Evolutionary conservation across 1,140 invertebrate genomes (phyloP).

Genomic region (Aleiodes sp.): DNA sequence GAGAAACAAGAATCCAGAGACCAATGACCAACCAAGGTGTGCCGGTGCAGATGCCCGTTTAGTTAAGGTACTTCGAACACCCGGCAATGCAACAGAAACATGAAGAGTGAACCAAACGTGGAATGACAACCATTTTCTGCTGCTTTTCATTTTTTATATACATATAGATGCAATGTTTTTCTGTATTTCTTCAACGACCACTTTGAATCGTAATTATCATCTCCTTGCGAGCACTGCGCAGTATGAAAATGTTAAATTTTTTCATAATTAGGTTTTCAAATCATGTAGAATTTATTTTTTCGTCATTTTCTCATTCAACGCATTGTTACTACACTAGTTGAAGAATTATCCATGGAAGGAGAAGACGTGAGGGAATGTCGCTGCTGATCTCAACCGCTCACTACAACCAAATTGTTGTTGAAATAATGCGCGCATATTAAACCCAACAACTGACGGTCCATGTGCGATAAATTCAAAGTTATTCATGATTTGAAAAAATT

Average conservation of each 20-base stretch:
- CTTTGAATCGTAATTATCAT: background rate
- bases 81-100: conserved; percentile 62
- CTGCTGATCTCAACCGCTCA: conserved; percentile 41
- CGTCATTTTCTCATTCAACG: background rate
- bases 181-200: conserved; percentile 13
- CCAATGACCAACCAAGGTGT: conserved; percentile 65
- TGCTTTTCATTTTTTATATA: conserved; percentile 24
- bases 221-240: conserved; percentile 38
- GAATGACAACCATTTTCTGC: conserved; percentile 33
- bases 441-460: no score
- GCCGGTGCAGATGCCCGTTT: conserved; percentile 54
- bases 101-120: conserved; percentile 53
- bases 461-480: no score
- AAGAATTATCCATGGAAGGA: background rate
- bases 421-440: no score
- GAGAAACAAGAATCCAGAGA: conserved; percentile 43
- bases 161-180: background rate
- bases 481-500: no score
- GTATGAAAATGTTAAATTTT: background rate
- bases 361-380: conserved; percentile 62
- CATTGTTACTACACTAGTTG: background rate
- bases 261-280: conserved; percentile 17
- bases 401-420: background rate
- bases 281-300: background rate
- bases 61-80: conserved; percentile 41